A percentile compares a stretch with the other conserved stretches of the same genome.
Conservation (phyloP, 2,888 invertebrate genomes). For the Conus canariensis region DNA sequence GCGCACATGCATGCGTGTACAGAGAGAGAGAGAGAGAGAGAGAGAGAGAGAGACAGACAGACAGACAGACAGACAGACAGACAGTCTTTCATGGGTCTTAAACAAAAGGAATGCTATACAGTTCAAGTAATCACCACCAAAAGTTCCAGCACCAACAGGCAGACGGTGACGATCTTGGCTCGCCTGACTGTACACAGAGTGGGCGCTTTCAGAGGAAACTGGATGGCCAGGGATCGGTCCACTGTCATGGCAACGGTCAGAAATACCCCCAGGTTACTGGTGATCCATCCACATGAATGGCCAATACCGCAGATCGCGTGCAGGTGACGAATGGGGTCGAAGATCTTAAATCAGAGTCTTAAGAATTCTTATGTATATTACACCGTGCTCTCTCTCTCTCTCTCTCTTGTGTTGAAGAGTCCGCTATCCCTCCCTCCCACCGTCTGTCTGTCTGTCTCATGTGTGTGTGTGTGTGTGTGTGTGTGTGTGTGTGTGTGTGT, state of each 20-base stretch:
- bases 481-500: too few species aligned
- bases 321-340: constrained; percentile 27
- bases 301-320: constrained; percentile 64
- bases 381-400: too few species aligned
- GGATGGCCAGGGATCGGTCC: constrained; percentile 64
- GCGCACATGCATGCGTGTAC: too few species aligned
- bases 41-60: not conserved
- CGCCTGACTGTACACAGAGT: constrained; percentile 59
- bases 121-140: constrained; percentile 49
- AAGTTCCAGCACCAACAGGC: constrained; percentile 52
- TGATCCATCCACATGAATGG: constrained; percentile 63
- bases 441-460: too few species aligned
- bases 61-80: not conserved
- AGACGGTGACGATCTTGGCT: constrained; percentile 57
- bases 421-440: too few species aligned
- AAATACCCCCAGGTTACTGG: constrained; percentile 65
- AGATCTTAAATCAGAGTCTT: constrained; percentile 11
- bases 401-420: too few species aligned
- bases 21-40: too few species aligned
- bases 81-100: not conserved
- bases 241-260: constrained; percentile 68
- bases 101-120: not conserved
- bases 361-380: not conserved
- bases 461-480: too few species aligned
- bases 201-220: constrained; percentile 62